Conservation (phyloP, 2,888 invertebrate species). For the Caenorhabditis macrosperma region DNA sequence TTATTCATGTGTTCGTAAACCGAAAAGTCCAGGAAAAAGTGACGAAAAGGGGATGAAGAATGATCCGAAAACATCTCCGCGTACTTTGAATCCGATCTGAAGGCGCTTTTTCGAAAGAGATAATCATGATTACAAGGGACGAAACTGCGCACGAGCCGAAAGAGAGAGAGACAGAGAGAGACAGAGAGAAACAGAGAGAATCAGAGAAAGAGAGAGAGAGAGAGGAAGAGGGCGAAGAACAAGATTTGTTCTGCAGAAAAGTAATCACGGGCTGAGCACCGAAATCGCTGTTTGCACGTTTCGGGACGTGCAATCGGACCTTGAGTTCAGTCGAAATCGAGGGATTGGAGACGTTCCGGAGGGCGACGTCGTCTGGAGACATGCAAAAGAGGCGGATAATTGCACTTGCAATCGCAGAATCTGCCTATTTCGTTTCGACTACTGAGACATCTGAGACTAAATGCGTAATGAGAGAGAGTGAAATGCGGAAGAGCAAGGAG, state of each 20-base stretch:
- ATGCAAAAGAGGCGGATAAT: too few relatives aligned
- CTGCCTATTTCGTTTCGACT: too few relatives aligned
- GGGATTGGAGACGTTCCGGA: too few relatives aligned
- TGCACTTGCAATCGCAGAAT: too few relatives aligned
- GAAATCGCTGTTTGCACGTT: neutral
- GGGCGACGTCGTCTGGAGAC: too few relatives aligned
- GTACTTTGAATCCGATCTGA: neutral
- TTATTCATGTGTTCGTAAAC: neutral
- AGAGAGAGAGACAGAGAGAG: too few relatives aligned
- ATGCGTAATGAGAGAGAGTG: too few relatives aligned
- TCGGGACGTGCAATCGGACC: neutral
- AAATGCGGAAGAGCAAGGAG: too few relatives aligned
- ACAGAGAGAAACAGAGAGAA: too few relatives aligned
- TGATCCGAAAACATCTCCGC: neutral
- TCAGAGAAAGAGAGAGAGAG: too few relatives aligned
- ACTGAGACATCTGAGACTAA: too few relatives aligned
- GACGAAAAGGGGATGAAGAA: neutral
- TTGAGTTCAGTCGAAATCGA: too few relatives aligned
- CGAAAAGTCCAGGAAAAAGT: neutral
- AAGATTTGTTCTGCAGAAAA: constrained; percentile 1
- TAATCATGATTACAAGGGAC: neutral
- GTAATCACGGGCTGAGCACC: neutral
- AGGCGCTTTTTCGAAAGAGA: neutral
- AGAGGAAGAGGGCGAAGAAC: neutral
- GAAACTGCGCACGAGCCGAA: neutral